Base-by-base conservation (phyloP, 1,140 invertebrate species). In the Helicoverpa zea region DNA sequence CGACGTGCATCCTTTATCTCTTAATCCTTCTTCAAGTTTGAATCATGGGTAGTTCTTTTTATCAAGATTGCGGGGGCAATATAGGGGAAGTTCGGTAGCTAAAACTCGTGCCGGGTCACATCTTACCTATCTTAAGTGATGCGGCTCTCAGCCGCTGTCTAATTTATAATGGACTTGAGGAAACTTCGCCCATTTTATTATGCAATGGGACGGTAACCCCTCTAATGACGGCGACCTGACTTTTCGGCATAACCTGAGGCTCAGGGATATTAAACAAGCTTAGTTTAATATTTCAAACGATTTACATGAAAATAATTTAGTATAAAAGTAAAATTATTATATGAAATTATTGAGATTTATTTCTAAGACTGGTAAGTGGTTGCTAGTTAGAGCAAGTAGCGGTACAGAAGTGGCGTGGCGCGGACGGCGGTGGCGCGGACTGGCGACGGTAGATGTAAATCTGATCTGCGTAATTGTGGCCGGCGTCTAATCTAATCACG, bases 131-230 rank as follows among this genome's bases (percentile, higher is more conserved):
- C 93, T 94, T 93, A 94, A 94, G 90, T 93, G 93, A 94, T 92
- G 93, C 93, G 93, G 90, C 88, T 90, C 91, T 93, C 90, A 90
- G 89, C 90, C 92, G 90, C 91, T 92, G 92, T 95, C 93, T 95
- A 95, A 95, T 95, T 95, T 94, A 94, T 95, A 95, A 94, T 94
- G 93, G 93, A 94, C 93, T 94, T 94, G 92, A 89, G 92, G 89
- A 93, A 94, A 94, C 91, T 95, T 95, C 83, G 90, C 81, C 90
- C 93, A 94, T 95, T 95, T 95, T 95, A 95, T 95, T 94, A 95
- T 94, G 92, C 92, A 93, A 93, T 94, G 93, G 90, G 90, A 91
- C 86, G 91, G 92, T 91, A 92, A 92, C 91, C 91, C 90, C 89
- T 91, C 90, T 95, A 95, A 94, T 92, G 94, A 94, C 88, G 90